phyloP scores from a whole-genome alignment of 2,888 invertebrate species.

The Ferrisia virgata region DNA sequence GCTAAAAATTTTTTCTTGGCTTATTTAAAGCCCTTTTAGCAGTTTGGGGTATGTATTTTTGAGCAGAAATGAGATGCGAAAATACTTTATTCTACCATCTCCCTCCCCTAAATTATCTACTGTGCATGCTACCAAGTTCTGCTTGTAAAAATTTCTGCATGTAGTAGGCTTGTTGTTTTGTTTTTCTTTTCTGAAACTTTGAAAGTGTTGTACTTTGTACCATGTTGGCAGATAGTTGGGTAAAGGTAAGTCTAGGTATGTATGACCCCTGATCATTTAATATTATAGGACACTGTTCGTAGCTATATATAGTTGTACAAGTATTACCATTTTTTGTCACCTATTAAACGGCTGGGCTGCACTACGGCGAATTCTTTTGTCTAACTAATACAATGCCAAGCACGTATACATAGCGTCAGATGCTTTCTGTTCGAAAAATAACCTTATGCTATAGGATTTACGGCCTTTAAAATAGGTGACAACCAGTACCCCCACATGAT shows the following conservation, averaged over 20 bases:
- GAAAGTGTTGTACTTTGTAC: too few species aligned
- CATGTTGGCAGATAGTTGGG: too few species aligned
- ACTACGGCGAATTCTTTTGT: neutral
- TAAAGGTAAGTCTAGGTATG: too few species aligned
- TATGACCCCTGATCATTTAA: neutral
- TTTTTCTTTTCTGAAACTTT: neutral
- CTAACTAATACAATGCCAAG: neutral
- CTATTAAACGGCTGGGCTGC: neutral
- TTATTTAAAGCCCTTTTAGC: too few species aligned
- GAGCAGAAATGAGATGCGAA: too few species aligned
- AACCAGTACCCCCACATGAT: slow-evolving; percentile 3
- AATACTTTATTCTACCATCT: too few species aligned
- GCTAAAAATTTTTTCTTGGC: too few species aligned
- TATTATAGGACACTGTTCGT: neutral
- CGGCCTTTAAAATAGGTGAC: slow-evolving; percentile 13
- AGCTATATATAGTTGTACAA: neutral
- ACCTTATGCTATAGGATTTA: slow-evolving; percentile 3
- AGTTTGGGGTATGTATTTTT: too few species aligned
- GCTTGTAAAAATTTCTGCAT: neutral
- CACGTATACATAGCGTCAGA: neutral
- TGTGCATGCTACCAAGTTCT: too few species aligned
- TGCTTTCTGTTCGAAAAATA: neutral
- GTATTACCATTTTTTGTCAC: slow-evolving; percentile 2
- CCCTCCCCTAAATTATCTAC: too few species aligned
- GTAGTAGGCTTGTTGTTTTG: neutral